A percentile compares a stretch with the other conserved stretches of the same genome.
phyloP scores from a whole-genome alignment of 2,888 invertebrate genomes.

The Galerucella nymphaeae region DNA sequence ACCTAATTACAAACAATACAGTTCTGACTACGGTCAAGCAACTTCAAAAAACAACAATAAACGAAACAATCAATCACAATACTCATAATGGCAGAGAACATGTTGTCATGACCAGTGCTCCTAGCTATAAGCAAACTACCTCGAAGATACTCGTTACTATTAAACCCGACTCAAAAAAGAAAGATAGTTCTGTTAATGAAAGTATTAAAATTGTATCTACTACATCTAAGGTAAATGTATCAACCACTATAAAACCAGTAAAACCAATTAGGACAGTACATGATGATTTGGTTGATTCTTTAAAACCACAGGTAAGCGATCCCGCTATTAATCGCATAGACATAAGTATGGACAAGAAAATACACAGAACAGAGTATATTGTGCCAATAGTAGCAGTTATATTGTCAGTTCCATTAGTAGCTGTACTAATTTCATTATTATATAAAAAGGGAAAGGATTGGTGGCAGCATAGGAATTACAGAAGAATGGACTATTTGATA shows the following conservation, averaged over 20 bases:
- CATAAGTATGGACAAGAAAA: constrained; percentile 43
- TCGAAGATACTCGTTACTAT: background rate
- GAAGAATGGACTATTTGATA: constrained; percentile 88
- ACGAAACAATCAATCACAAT: background rate
- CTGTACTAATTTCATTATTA: constrained; percentile 74
- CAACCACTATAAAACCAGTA: constrained; percentile 19
- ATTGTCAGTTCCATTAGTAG: constrained; percentile 79
- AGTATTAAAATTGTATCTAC: background rate
- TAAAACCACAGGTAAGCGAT: constrained; percentile 10
- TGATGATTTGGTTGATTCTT: constrained; percentile 18
- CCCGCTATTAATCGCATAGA: constrained; percentile 27
- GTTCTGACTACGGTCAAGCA: background rate
- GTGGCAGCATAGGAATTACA: constrained; percentile 87
- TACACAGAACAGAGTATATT: constrained; percentile 71
- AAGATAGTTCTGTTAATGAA: background rate
- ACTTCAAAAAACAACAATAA: background rate
- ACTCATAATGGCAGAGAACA: constrained; percentile 17
- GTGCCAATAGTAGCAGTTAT: constrained; percentile 81
- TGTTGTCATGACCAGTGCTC: background rate
- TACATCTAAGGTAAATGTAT: background rate
- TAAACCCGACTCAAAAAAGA: background rate
- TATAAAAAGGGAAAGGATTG: constrained; percentile 81
- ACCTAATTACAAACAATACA: background rate
- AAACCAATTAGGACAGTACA: constrained; percentile 29
- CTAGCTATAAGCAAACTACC: background rate